Evolutionary conservation across 2,797 vertebrate species (phyloP).

Genomic region (Borostomias antarcticus): DNA sequence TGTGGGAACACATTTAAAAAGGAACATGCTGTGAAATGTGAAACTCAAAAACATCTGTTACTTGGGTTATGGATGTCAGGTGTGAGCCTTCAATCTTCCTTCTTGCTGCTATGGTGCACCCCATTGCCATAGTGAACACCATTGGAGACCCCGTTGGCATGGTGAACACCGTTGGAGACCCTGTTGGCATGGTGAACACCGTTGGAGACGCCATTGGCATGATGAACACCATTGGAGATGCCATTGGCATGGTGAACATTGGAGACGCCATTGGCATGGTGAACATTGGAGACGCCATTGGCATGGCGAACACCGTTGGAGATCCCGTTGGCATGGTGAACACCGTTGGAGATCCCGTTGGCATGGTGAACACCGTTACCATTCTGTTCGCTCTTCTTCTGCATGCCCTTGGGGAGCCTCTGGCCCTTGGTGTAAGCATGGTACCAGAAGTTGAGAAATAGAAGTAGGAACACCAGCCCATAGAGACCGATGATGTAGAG

Average conservation of each 20-base stretch:
- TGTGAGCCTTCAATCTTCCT: constrained; percentile 20
- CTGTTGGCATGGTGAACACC: neutral
- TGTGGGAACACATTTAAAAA: constrained; percentile 13
- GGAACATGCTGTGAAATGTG: constrained; percentile 41
- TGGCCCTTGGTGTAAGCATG: constrained; percentile 95
- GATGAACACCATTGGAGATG: neutral
- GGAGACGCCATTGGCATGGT: neutral
- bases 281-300: neutral
- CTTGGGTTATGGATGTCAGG: constrained; percentile 13
- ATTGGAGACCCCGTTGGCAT: neutral
- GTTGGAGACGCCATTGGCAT: neutral
- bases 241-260: constrained; percentile 4
- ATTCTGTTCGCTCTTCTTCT: constrained; percentile 72
- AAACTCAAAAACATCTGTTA: constrained; percentile 19
- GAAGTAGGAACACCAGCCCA: constrained; percentile 86
- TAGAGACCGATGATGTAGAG: constrained; percentile 89
- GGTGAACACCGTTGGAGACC: constrained; percentile 3
- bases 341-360: constrained; percentile 73
- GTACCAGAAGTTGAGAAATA: constrained; percentile 98
- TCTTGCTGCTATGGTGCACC: constrained; percentile 23
- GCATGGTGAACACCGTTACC: constrained; percentile 66
- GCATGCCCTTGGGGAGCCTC: constrained; percentile 85
- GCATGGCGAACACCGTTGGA: neutral
- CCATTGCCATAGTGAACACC: neutral
- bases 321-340: constrained; percentile 54